Conservation (phyloP, 2,888 invertebrate genomes). For the Eucriotettix oculatus region DNA sequence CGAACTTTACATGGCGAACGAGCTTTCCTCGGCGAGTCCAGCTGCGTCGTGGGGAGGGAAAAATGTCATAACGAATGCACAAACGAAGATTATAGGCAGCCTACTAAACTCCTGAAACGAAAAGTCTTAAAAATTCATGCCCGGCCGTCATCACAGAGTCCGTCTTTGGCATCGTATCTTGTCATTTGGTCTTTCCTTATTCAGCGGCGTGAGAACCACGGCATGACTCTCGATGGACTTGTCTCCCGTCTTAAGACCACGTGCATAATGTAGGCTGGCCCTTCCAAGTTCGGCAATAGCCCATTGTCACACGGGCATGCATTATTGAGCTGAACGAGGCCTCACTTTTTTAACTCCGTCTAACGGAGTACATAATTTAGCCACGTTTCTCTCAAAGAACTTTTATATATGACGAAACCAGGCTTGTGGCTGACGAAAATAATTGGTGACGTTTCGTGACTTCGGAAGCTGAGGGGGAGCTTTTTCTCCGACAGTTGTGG, state of each 20-base stretch:
- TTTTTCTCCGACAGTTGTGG: too few species aligned
- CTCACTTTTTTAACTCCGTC: not conserved
- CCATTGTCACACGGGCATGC: not conserved
- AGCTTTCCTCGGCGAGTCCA: not conserved
- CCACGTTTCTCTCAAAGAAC: too few species aligned
- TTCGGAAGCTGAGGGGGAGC: too few species aligned
- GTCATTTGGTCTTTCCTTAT: slow-evolving; percentile 6
- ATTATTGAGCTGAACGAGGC: not conserved
- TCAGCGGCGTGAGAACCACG: not conserved
- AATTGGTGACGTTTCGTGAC: too few species aligned
- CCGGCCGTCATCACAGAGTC: slow-evolving; percentile 6
- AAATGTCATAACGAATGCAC: slow-evolving; percentile 9
- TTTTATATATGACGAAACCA: too few species aligned
- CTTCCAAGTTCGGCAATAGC: not conserved
- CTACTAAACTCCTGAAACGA: slow-evolving; percentile 6
- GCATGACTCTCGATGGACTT: not conserved
- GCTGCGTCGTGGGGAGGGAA: slow-evolving; percentile 5
- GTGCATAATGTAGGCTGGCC: not conserved
- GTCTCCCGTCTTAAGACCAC: not conserved
- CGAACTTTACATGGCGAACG: not conserved
- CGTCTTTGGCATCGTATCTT: slow-evolving; percentile 2
- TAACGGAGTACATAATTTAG: not conserved
- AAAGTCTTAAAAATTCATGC: slow-evolving; percentile 3
- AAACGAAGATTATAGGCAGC: slow-evolving; percentile 8
- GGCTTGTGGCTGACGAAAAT: too few species aligned